phyloP scores from a whole-genome alignment of 2,113 vertebrate species.

The Lophura nycthemera region DNA sequence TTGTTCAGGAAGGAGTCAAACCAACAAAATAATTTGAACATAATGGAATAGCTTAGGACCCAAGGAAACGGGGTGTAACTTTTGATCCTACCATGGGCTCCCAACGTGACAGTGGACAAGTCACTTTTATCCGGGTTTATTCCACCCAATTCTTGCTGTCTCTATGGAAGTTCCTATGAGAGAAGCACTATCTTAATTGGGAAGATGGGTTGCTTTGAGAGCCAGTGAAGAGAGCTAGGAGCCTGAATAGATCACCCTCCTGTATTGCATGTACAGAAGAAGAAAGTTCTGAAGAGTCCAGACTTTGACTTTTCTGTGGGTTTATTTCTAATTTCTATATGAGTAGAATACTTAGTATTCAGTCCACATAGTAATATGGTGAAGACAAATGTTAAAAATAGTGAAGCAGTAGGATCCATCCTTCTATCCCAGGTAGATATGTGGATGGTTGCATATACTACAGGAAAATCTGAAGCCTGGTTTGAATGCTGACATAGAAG shows the following conservation, averaged over 20 bases:
- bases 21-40: neutral
- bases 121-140: neutral
- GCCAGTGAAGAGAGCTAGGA: neutral
- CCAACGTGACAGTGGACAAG: neutral
- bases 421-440: neutral
- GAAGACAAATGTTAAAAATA: neutral
- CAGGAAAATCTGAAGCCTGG: neutral
- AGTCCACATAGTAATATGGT: neutral
- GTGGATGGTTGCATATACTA: neutral
- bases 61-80: neutral
- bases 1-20: neutral
- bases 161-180: neutral
- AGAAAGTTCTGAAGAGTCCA: neutral
- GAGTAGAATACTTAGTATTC: neutral
- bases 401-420: neutral
- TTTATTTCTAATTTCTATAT: neutral
- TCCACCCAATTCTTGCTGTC: neutral
- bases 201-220: neutral
- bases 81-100: neutral
- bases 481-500: neutral
- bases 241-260: neutral
- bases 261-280: neutral
- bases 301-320: neutral
- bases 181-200: neutral
- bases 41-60: neutral